A percentile compares a stretch with the other conserved stretches of the same genome.
phyloP scores from a whole-genome alignment of 1,140 invertebrate species.

The Nasonia longicornis region DNA sequence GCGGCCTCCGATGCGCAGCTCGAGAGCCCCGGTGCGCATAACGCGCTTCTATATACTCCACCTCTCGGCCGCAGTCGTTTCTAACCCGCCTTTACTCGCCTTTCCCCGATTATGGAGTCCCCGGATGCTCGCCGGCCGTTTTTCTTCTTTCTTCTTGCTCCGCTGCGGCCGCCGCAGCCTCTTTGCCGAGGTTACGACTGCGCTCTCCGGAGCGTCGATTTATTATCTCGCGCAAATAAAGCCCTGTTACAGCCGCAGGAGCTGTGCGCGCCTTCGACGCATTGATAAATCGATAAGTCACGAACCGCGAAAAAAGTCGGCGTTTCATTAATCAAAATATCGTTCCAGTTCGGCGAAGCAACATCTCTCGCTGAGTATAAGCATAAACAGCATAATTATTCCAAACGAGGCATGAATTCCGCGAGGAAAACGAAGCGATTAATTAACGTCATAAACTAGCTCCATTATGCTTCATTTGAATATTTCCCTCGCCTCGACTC shows the following conservation, averaged over 20 bases:
- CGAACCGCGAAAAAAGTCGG: too few species aligned
- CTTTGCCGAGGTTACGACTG: not conserved
- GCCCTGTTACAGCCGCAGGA: not conserved
- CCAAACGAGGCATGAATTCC: not conserved
- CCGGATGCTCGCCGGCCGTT: not conserved
- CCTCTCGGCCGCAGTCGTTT: not conserved
- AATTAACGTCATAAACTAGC: not conserved
- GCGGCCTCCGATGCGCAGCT: not conserved
- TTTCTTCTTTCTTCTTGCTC: slow-evolving; percentile 8
- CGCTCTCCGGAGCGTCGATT: not conserved
- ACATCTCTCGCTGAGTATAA: not conserved
- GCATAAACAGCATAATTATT: not conserved
- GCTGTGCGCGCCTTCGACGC: not conserved
- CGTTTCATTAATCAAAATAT: not conserved
- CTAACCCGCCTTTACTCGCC: slow-evolving; percentile 23
- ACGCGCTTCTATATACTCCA: not conserved
- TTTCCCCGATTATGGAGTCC: slow-evolving; percentile 17
- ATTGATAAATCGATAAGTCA: not conserved
- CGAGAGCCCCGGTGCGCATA: not conserved
- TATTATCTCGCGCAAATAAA: not conserved
- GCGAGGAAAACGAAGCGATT: not conserved
- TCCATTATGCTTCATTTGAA: slow-evolving; percentile 10
- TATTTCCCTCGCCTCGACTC: slow-evolving; percentile 3
- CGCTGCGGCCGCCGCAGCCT: not conserved
- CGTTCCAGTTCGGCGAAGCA: not conserved